These are phyloP conservation scores for Papilio dardanus DNA, from an alignment of 1,140 invertebrate species.

Conservation along the genomic window DNA sequence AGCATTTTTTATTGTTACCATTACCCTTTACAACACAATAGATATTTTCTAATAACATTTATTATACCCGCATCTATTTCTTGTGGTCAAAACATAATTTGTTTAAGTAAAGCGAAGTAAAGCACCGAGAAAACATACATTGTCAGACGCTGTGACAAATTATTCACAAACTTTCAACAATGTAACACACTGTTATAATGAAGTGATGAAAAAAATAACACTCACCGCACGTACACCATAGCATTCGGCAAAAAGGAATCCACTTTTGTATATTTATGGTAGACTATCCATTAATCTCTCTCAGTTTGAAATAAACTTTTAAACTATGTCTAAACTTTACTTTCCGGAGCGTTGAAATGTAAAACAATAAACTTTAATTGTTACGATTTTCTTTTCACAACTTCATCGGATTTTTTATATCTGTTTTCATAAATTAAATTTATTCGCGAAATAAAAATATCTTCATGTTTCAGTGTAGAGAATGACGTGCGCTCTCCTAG, in stretches of 20 bases:
- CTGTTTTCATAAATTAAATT: not conserved
- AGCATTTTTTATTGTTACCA: slow-evolving; percentile 10
- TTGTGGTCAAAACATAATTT: slow-evolving; percentile 36
- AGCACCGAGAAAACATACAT: slow-evolving; percentile 33
- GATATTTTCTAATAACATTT: slow-evolving; percentile 36
- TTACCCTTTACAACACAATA: slow-evolving; percentile 21
- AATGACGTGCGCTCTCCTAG: slow-evolving; percentile 52
- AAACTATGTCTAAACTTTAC: slow-evolving; percentile 36
- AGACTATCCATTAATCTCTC: slow-evolving; percentile 22
- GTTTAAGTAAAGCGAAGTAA: slow-evolving; percentile 26
- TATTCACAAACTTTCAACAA: slow-evolving; percentile 29
- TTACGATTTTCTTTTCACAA: not conserved
- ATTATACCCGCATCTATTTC: slow-evolving; percentile 34
- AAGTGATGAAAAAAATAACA: slow-evolving; percentile 29
- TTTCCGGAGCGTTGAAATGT: not conserved
- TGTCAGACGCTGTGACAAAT: slow-evolving; percentile 28
- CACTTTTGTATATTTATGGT: slow-evolving; percentile 34
- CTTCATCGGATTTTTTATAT: not conserved
- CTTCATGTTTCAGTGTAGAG: slow-evolving; percentile 8
- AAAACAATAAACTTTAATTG: not conserved
- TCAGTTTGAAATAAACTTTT: slow-evolving; percentile 42
- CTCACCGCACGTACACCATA: slow-evolving; percentile 30
- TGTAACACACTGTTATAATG: slow-evolving; percentile 7
- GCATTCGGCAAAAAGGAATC: slow-evolving; percentile 15
- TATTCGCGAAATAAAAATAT: slow-evolving; percentile 3